Base-by-base conservation (phyloP, 2,113 vertebrate species). In the Nansenia antarctica region DNA sequence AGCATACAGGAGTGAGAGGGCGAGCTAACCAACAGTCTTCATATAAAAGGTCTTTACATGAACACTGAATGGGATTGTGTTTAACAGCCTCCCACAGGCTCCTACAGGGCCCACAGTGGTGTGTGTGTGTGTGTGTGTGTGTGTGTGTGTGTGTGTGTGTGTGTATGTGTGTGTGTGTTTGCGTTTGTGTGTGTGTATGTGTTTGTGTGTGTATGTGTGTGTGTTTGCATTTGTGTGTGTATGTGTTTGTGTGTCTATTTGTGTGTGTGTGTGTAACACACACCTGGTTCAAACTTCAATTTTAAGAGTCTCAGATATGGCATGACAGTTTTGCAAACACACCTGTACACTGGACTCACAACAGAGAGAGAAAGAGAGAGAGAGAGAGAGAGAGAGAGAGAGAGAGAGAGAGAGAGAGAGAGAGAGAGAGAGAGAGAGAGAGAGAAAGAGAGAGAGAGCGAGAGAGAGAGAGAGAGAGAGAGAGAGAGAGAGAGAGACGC, bases 11-110 rank as follows among this genome's bases (percentile, higher is more conserved):
- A 83, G 80, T 58, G 81, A 84, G 81, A 82, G 81, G 81, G 68
- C 32, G 78, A 76, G 75, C 83, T 86, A 85, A 88, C 42, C 74
- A 90, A 87, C 82, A 67, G 74, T 67, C 74, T 67, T 77, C 71
- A 68, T 62, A 81, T 85, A 82, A 91, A 87, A 82, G 67, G 74
- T 69, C 70, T 88, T 88, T 80, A 71, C 69, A 69, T 34, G 59
- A 69, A 68, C 76, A 66, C 58, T 90, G 83, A 90, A 91, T 84
- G 65, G 69, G 74, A 82, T 79, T 85, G 77, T 86, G 78, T 84
- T 87, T 85, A 83, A 82, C 79, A 64, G 66, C 63, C 61, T 73
- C 79, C 81, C 70, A 62, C 74, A 76, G 71, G 18, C 29, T 18
- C 27, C 8, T 42, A 15, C n/a, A 22, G n/a, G 20, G 18, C n/a